Evolutionary conservation across 2,113 vertebrate genomes (phyloP).

Genomic region (Chloropsis cyanopogon): DNA sequence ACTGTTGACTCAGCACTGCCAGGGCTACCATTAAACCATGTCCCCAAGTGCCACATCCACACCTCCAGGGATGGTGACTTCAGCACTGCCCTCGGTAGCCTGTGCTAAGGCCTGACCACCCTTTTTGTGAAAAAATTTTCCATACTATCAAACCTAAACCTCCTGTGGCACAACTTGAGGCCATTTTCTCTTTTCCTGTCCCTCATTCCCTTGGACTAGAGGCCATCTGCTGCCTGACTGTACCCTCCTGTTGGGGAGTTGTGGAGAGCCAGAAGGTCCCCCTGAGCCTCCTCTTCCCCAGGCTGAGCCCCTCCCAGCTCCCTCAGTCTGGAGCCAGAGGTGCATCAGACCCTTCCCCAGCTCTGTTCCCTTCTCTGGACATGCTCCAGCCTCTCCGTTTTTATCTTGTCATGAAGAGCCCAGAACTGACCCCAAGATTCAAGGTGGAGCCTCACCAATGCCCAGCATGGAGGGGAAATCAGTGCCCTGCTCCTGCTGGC

Average conservation of each 20-base stretch:
- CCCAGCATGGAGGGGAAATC: neutral
- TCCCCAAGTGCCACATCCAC: neutral
- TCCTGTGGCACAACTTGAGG: neutral
- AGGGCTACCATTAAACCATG: neutral
- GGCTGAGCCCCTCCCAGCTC: neutral
- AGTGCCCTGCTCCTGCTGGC: neutral
- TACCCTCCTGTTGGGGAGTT: neutral
- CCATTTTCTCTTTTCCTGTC: neutral
- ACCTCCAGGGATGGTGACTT: neutral
- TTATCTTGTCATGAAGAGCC: no score
- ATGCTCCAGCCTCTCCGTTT: neutral
- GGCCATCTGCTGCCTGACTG: neutral
- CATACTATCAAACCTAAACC: neutral
- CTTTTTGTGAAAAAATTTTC: accelerated
- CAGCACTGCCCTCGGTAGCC: neutral
- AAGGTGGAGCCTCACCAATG: neutral
- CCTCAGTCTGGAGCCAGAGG: neutral
- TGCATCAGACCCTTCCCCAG: neutral
- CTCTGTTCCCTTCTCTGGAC: neutral
- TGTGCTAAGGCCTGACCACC: neutral
- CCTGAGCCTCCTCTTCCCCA: neutral
- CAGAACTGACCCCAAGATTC: neutral
- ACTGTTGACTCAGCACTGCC: neutral
- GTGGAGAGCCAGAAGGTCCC: neutral
- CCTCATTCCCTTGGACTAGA: neutral